Evolutionary conservation across 53 echinoderm and acorn worm species (phyloP).

Genomic region (Holothuria leucospilota): DNA sequence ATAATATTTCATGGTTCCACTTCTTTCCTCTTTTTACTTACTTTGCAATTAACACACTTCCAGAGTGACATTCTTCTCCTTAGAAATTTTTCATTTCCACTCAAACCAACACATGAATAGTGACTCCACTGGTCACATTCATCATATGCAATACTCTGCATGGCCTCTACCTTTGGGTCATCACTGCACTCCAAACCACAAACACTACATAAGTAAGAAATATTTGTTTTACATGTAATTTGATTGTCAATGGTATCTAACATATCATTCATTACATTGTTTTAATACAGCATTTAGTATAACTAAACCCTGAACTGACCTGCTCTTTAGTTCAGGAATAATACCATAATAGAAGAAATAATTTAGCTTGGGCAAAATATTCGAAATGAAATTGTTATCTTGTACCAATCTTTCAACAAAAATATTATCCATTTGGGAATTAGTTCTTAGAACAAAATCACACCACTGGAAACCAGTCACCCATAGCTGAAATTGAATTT

Average conservation of each 20-base stretch:
- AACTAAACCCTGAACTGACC: conserved; percentile 52
- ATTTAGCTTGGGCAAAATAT: conserved; percentile 53
- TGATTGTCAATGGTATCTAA: conserved; percentile 42
- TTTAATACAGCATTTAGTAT: conserved; percentile 54
- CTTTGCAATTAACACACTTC: not conserved
- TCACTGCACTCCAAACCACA: not conserved
- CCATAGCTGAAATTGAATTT: conserved; percentile 71
- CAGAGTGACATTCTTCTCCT: not conserved
- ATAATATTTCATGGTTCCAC: too few species aligned
- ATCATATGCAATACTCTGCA: conserved; percentile 6
- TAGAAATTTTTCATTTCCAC: not conserved
- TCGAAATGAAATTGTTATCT: conserved; percentile 39
- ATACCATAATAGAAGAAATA: conserved; percentile 60
- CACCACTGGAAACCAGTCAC: conserved; percentile 58
- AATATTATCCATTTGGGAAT: conserved; percentile 51
- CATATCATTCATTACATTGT: conserved; percentile 64
- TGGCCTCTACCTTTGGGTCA: not conserved
- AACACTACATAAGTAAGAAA: not conserved
- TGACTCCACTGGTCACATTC: conserved; percentile 8
- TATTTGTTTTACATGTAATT: not conserved
- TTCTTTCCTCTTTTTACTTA: not conserved
- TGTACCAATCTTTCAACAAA: conserved; percentile 58
- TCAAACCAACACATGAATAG: not conserved
- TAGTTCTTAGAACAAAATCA: conserved; percentile 70
- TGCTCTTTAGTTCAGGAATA: conserved; percentile 56